Conservation (phyloP, 2,888 invertebrate genomes). For the Patella depressa region DNA sequence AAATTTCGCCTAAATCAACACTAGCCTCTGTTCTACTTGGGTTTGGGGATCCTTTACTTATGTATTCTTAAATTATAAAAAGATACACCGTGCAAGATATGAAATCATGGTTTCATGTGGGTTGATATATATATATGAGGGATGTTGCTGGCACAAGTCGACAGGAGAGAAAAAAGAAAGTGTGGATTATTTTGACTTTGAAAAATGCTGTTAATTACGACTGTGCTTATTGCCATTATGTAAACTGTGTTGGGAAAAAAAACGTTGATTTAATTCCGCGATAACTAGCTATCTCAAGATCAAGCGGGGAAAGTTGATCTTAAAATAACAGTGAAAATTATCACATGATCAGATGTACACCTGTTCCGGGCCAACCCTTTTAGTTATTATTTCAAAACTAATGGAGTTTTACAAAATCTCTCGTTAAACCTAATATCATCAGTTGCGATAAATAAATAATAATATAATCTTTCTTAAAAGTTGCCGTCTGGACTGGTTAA, state of each 20-base stretch:
- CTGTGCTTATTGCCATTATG: background rate
- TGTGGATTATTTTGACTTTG: background rate
- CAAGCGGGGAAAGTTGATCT: background rate
- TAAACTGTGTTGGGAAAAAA: background rate
- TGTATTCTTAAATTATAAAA: no score
- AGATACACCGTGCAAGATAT: no score
- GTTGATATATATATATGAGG: background rate
- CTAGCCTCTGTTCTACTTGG: no score
- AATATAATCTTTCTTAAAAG: no score
- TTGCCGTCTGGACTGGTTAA: no score
- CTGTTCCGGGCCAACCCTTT: background rate
- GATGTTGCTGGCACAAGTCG: background rate
- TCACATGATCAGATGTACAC: background rate
- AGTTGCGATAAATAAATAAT: no score
- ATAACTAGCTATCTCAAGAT: background rate
- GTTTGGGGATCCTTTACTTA: no score
- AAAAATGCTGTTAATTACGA: constrained; percentile 2
- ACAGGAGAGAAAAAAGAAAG: background rate
- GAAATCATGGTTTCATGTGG: no score
- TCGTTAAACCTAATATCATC: no score
- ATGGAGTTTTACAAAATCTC: no score
- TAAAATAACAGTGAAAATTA: background rate
- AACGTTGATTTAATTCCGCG: background rate
- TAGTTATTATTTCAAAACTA: no score
- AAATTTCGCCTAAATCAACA: no score